Conservation (phyloP, 1,140 invertebrate species). For the Elysia chlorotica region DNA sequence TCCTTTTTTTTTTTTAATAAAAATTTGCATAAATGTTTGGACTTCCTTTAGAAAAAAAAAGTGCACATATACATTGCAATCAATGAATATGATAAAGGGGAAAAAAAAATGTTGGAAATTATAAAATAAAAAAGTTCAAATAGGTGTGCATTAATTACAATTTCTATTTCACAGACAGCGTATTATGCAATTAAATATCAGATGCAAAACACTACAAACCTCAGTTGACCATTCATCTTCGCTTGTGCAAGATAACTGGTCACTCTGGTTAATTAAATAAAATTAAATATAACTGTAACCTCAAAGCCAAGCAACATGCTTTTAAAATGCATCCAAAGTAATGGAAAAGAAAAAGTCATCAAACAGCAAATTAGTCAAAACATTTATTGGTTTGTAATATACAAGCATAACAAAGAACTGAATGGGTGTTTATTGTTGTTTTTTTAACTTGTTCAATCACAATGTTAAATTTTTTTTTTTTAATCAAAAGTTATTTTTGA, state of each 20-base stretch:
- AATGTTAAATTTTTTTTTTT: no score
- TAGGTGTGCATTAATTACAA: not conserved
- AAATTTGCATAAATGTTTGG: not conserved
- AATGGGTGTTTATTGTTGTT: no score
- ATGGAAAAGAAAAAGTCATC: no score
- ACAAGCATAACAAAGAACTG: no score
- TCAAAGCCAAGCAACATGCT: no score
- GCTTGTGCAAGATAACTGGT: constrained; percentile 29
- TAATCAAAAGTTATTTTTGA: no score
- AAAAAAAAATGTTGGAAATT: not conserved
- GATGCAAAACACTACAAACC: constrained; percentile 28
- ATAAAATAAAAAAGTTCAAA: not conserved
- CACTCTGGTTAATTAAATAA: constrained; percentile 30
- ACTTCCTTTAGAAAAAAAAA: not conserved
- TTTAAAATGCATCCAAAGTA: no score
- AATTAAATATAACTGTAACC: no score
- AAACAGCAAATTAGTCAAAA: no score
- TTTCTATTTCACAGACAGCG: not conserved
- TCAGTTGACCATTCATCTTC: constrained; percentile 34
- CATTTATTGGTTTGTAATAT: no score
- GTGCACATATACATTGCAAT: not conserved
- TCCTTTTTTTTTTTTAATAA: not conserved
- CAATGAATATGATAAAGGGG: not conserved
- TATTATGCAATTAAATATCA: no score
- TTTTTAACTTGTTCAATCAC: no score